These are phyloP conservation scores for Zosterops japonicus DNA, from an alignment of 2,113 vertebrate genomes.

Conservation along the genomic window DNA sequence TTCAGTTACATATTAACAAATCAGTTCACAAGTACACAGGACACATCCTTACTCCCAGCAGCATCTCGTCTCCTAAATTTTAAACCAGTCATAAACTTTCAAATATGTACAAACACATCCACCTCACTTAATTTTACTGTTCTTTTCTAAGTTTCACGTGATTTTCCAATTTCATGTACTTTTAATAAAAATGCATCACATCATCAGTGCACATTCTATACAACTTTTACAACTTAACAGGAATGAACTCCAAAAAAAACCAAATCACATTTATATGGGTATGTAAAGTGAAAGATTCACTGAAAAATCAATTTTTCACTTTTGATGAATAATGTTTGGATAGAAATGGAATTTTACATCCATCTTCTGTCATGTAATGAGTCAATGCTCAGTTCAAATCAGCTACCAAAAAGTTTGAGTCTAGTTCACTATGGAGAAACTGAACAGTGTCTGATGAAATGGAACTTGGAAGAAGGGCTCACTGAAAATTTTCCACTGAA, in stretches of 20 bases:
- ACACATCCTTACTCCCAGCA: background rate
- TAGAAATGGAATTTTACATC: background rate
- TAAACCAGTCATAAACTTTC: conserved; percentile 40
- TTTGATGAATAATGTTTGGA: background rate
- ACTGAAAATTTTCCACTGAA: conserved; percentile 10
- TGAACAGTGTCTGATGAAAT: background rate
- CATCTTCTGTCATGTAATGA: background rate
- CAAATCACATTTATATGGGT: background rate
- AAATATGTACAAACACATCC: background rate
- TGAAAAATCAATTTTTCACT: background rate
- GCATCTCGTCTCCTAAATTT: background rate
- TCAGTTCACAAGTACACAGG: conserved; percentile 25
- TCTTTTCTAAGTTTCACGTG: background rate
- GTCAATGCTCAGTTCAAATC: rapidly evolving
- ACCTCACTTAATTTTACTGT: background rate
- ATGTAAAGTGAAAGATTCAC: background rate
- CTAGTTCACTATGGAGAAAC: background rate
- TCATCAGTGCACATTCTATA: background rate
- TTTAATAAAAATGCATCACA: background rate
- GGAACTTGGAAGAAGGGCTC: background rate
- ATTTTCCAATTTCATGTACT: background rate
- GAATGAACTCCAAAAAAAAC: background rate
- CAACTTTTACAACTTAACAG: background rate
- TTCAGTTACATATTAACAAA: conserved; percentile 30
- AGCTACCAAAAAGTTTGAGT: background rate